Percentiles rank a stretch among this genome's conserved stretches.
Conservation (phyloP, 2,888 invertebrate species). For the Synanthedon andrenaeformis region DNA sequence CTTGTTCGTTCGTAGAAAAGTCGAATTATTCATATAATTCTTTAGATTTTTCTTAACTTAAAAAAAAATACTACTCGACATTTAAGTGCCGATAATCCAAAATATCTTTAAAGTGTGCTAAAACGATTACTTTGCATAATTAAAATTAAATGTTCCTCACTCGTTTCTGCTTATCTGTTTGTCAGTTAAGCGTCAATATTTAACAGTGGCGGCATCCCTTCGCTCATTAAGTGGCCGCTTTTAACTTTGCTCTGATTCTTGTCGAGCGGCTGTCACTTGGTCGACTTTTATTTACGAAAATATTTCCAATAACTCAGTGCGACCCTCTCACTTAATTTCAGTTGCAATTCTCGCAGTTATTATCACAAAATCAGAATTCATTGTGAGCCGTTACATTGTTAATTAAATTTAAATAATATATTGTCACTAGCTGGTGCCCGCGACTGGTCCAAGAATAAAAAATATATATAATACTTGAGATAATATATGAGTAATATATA, state of each 20-base stretch:
- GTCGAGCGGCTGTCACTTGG: constrained; percentile 2
- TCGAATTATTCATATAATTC: too few relatives aligned
- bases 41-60: too few relatives aligned
- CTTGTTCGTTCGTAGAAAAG: too few relatives aligned
- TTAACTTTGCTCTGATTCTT: constrained; percentile 7
- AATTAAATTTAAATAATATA: not conserved
- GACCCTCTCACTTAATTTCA: not conserved
- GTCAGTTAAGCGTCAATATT: not conserved
- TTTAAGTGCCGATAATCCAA: too few relatives aligned
- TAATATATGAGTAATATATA: too few relatives aligned
- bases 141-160: too few relatives aligned
- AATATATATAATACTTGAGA: too few relatives aligned
- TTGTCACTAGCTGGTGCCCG: not conserved
- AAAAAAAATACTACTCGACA: too few relatives aligned
- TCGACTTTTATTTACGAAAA: not conserved
- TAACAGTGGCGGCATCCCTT: not conserved
- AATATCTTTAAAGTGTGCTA: too few relatives aligned
- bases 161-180: not conserved
- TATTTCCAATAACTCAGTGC: not conserved
- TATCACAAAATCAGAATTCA: not conserved
- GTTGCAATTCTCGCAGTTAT: not conserved
- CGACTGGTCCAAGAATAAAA: not conserved
- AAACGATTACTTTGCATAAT: too few relatives aligned
- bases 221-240: constrained; percentile 2
- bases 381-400: not conserved